Conservation (phyloP, 2,113 vertebrate species). For the Myotis brandtii region DNA sequence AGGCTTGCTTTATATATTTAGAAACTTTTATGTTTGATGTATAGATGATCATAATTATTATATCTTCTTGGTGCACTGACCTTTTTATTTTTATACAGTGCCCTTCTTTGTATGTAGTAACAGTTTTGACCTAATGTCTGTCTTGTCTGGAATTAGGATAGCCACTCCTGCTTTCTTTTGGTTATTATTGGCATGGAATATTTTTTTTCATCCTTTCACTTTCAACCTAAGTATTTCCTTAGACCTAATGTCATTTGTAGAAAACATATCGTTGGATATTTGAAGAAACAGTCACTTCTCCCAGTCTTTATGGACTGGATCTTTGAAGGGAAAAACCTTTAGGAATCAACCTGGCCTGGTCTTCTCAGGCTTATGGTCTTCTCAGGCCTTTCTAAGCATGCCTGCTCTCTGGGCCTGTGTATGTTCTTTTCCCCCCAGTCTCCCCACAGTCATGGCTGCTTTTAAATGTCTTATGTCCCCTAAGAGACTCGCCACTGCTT, state of each 20-base stretch:
- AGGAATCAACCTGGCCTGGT: not conserved
- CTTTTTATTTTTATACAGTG: not conserved
- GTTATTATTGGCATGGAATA: not conserved
- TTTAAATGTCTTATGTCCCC: not conserved
- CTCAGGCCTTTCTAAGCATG: not conserved
- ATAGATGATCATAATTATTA: not conserved
- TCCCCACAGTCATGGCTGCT: not conserved
- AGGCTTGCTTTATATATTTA: not conserved
- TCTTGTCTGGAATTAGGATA: not conserved
- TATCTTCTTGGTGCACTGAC: not conserved
- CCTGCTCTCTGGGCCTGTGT: not conserved
- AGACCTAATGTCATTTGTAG: not conserved
- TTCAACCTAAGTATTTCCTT: not conserved
- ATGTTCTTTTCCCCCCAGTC: rapidly evolving
- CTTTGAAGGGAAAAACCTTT: not conserved
- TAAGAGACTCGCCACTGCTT: not conserved
- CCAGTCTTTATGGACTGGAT: not conserved
- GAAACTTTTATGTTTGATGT: not conserved
- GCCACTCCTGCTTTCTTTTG: too few relatives aligned
- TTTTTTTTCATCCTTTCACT: not conserved
- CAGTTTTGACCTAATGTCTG: not conserved
- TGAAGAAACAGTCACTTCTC: not conserved
- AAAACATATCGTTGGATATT: not conserved
- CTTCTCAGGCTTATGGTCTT: not conserved
- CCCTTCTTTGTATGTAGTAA: not conserved